Evolutionary conservation across 2,113 vertebrate species (phyloP).

Genomic region (Tachuris rubrigastra): DNA sequence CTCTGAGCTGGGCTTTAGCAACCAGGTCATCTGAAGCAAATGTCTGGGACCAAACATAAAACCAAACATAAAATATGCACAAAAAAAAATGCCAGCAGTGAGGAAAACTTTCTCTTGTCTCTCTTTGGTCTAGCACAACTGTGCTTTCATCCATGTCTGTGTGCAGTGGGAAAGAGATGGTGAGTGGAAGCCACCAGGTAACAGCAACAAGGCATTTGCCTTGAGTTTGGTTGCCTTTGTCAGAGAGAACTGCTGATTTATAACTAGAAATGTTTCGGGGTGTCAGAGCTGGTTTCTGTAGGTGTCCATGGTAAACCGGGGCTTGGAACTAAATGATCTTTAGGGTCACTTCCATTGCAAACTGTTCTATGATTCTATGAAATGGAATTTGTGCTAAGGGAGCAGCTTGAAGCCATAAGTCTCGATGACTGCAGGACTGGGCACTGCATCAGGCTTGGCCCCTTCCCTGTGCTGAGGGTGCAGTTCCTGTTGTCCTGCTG

Average conservation of each 20-base stretch:
- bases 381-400: background rate
- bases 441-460: background rate
- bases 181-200: background rate
- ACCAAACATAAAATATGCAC: background rate
- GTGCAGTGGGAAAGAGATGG: background rate
- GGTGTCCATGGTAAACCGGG: background rate
- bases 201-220: background rate
- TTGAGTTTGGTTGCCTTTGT: rapidly evolving
- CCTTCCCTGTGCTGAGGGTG: background rate
- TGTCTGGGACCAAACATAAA: background rate
- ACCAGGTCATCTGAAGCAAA: background rate
- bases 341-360: background rate
- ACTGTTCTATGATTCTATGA: background rate
- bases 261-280: rapidly evolving
- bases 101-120: background rate
- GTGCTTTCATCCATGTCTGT: background rate
- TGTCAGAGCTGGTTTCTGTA: background rate
- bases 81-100: background rate
- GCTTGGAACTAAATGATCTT: background rate
- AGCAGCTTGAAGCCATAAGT: background rate
- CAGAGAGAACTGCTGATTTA: background rate
- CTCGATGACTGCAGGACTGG: background rate
- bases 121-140: background rate
- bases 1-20: background rate
- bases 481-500: background rate